phyloP scores from a whole-genome alignment of 2,797 vertebrate species.

The Anas acuta region DNA sequence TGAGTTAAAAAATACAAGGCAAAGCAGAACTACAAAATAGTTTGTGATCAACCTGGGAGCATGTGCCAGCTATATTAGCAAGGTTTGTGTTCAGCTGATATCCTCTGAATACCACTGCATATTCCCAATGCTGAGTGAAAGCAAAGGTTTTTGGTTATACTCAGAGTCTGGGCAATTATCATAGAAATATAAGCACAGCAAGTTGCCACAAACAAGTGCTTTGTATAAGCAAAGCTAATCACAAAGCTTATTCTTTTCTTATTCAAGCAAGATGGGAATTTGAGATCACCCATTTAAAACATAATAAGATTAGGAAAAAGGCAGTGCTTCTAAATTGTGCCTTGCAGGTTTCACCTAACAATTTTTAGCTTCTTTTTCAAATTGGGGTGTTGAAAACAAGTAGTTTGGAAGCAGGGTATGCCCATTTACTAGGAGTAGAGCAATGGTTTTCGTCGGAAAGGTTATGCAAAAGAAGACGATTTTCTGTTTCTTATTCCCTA shows the following conservation, averaged over 20 bases:
- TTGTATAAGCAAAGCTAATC: not conserved
- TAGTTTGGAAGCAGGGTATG: not conserved
- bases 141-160: not conserved
- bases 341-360: not conserved
- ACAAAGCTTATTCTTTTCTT: not conserved
- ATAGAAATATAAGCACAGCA: not conserved
- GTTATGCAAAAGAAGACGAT: not conserved
- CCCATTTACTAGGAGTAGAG: not conserved
- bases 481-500: not conserved
- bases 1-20: not conserved
- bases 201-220: not conserved
- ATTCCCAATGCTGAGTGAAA: not conserved
- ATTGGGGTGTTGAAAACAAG: fast-evolving
- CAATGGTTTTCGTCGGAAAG: not conserved
- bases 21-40: not conserved
- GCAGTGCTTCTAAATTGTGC: not conserved
- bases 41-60: not conserved
- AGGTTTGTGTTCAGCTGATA: not conserved
- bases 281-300: not conserved
- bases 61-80: not conserved
- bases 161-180: not conserved
- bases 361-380: not conserved
- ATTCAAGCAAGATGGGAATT: not conserved
- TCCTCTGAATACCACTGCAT: not conserved
- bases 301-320: not conserved